Evolutionary conservation across 2,888 invertebrate species (phyloP).

Genomic region (Coelopa pilipes): DNA sequence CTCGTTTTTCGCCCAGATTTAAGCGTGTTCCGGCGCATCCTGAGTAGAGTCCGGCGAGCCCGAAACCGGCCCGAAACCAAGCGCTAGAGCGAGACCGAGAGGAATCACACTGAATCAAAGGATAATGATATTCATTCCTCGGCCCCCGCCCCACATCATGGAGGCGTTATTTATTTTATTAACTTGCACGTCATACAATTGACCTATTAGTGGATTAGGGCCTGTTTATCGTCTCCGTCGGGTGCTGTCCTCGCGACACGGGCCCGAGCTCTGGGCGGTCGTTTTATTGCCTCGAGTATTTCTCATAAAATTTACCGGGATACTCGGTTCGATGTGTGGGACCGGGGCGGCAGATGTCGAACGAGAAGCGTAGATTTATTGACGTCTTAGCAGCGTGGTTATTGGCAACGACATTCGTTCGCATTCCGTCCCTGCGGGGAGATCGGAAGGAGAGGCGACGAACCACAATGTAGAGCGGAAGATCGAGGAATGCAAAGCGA

Average conservation of each 20-base stretch:
- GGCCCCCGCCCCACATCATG: not conserved
- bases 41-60: too few species aligned
- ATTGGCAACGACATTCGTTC: too few species aligned
- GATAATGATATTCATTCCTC: conserved; percentile 17
- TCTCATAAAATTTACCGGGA: conserved; percentile 1
- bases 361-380: too few species aligned
- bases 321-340: too few species aligned
- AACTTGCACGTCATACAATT: conserved; percentile 25
- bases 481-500: too few species aligned
- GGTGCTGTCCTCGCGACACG: not conserved
- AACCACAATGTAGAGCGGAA: too few species aligned
- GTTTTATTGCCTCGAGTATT: conserved; percentile 21
- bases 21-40: not conserved
- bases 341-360: too few species aligned
- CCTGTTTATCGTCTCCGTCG: conserved; percentile 14
- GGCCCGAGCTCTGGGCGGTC: conserved; percentile 16
- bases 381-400: too few species aligned
- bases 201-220: conserved; percentile 31
- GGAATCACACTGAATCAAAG: conserved; percentile 20
- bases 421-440: too few species aligned
- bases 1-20: conserved; percentile 4
- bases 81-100: too few species aligned
- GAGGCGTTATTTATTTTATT: conserved; percentile 20
- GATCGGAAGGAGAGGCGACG: too few species aligned
- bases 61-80: too few species aligned